Evolutionary conservation across 2,888 invertebrate genomes (phyloP), one percentile per base, ranked within the genome.

Genomic region (Spisula solida): DNA sequence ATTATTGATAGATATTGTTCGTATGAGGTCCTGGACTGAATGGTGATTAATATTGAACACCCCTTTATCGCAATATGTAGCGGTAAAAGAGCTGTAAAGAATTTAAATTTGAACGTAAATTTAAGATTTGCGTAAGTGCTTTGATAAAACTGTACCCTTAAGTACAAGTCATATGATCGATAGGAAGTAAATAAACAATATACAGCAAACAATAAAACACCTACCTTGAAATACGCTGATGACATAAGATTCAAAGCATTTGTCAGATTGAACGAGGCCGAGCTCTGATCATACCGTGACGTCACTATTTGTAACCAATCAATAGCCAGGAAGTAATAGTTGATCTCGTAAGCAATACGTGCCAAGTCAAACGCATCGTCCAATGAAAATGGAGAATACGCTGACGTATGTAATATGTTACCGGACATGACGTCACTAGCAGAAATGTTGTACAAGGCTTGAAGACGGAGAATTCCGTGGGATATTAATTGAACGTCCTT

Each of bases 321-420:
- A 81, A 92, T 79, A 0, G 92, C 82, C 31, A 88, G 82, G 14
- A 87, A 79, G 81, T 85, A 90, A 5, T 91, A 82, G 12, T 91
- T 87, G 0, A 80, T 31, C 14, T 90, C 91, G 56, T 90, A 93
- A 2, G 93, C 93, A 18, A 85, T 85, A 14, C 88, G 86, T 31
- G 91, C 94, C 18, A 94, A 84, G n/a, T 92, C 90, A n/a, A 93
- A 90, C 0, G 91, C 90, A 70, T 94, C 94, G n/a, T 90, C 89
- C 81, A 91, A 31, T 16, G 92, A 90, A 10, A 94, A 78, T 14
- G 87, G 90, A 41, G 91, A 70, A 41, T 91, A 48, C 0, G 94
- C 81, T 18, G 86, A 29, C 48, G 80, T 47, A 0, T 88, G 93
- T 16, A 70, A 29, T 18, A 94, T 86, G 18, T 87, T 83, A 2